Evolutionary conservation across 2,797 vertebrate genomes (phyloP).

Genomic region (Thunnus albacares): DNA sequence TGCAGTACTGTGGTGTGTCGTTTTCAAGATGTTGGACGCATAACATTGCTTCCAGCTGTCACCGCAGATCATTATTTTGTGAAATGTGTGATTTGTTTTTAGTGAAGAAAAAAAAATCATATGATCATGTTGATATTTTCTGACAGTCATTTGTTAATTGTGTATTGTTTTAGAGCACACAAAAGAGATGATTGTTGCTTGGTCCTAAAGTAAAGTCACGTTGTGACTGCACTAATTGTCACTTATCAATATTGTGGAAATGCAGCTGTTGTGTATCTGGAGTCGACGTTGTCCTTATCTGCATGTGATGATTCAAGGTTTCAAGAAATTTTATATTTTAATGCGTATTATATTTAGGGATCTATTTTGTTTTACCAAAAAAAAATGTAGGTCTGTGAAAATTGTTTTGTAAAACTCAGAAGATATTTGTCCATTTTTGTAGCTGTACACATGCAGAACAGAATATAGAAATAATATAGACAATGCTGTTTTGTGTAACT

Average conservation of each 20-base stretch:
- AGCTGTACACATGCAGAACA: slow-evolving; percentile 87
- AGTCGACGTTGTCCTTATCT: slow-evolving; percentile 58
- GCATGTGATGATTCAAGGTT: slow-evolving; percentile 81
- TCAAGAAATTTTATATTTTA: slow-evolving; percentile 72
- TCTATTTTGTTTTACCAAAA: slow-evolving; percentile 90
- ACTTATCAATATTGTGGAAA: slow-evolving; percentile 69
- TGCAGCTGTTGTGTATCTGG: slow-evolving; percentile 60
- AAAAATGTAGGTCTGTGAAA: slow-evolving; percentile 85
- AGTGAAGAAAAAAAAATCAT: slow-evolving; percentile 12
- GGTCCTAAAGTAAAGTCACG: slow-evolving; percentile 47
- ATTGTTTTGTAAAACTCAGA: slow-evolving; percentile 90
- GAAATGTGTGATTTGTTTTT: slow-evolving; percentile 51
- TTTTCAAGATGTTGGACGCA: background rate
- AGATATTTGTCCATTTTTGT: slow-evolving; percentile 83
- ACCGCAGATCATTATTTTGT: slow-evolving; percentile 35
- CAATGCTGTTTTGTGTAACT: slow-evolving; percentile 85
- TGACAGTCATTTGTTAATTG: slow-evolving; percentile 39
- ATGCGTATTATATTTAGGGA: slow-evolving; percentile 80
- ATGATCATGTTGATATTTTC: slow-evolving; percentile 51
- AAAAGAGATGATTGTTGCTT: slow-evolving; percentile 39
- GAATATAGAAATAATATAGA: slow-evolving; percentile 65
- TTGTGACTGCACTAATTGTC: slow-evolving; percentile 61
- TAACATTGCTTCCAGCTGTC: slow-evolving; percentile 35
- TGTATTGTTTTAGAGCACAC: slow-evolving; percentile 52
- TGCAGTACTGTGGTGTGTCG: slow-evolving; percentile 21